Conservation (phyloP, 2,888 invertebrate genomes). For the Gymnoscelis rufifasciata region DNA sequence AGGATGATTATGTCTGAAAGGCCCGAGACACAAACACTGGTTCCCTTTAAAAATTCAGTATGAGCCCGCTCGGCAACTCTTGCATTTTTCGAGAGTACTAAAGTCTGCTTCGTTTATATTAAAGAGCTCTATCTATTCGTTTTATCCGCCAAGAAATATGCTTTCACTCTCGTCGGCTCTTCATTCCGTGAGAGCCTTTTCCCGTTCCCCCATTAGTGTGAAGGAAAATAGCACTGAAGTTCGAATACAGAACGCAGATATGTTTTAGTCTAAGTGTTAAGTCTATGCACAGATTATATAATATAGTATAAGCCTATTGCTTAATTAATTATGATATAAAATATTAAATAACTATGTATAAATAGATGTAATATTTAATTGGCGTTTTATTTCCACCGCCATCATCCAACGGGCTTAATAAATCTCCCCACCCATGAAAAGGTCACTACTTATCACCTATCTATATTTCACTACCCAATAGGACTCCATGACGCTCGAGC, state of each 20-base stretch:
- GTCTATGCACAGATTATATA: no score
- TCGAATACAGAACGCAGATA: neutral
- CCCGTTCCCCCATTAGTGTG: slow-evolving; percentile 29
- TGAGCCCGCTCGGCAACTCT: slow-evolving; percentile 60
- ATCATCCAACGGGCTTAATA: no score
- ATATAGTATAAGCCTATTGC: no score
- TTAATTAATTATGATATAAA: no score
- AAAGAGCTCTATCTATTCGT: slow-evolving; percentile 79
- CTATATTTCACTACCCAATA: no score
- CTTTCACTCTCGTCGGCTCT: slow-evolving; percentile 66
- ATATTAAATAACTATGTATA: no score
- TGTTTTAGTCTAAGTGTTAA: no score
- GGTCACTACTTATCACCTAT: no score
- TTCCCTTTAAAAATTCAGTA: slow-evolving; percentile 69
- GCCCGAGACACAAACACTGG: slow-evolving; percentile 39
- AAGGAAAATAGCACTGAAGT: slow-evolving; percentile 22
- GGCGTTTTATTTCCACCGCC: no score
- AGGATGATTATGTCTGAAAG: slow-evolving; percentile 33
- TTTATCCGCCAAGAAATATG: slow-evolving; percentile 73
- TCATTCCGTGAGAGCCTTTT: slow-evolving; percentile 45
- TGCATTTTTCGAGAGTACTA: slow-evolving; percentile 76
- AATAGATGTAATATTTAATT: no score
- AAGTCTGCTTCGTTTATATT: slow-evolving; percentile 78
- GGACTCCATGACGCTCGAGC: no score
- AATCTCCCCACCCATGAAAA: no score